Conservation (phyloP, 1,140 invertebrate species). For the Mycetomoellerius zeteki region DNA sequence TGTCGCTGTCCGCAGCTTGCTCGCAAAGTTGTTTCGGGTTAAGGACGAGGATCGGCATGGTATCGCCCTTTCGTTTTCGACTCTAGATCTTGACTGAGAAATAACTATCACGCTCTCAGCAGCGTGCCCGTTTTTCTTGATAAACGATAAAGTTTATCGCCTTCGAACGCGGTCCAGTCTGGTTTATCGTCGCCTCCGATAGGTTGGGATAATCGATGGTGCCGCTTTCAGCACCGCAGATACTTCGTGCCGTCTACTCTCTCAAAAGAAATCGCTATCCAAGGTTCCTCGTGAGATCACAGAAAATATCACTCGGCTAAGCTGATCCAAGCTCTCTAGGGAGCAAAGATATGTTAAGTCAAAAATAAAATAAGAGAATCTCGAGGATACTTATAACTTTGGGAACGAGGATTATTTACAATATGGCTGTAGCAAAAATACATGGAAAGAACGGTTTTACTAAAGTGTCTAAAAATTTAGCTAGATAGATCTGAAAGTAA, state of each 20-base stretch:
- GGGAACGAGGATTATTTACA: conserved; percentile 8
- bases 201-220: conserved; percentile 42
- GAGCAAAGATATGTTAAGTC: not conserved
- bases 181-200: conserved; percentile 59
- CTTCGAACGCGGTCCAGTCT: not conserved
- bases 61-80: not conserved
- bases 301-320: not conserved
- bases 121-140: conserved; percentile 37
- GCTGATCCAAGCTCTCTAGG: not conserved
- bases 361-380: conserved; percentile 10
- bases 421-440: too few species aligned
- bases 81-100: conserved; percentile 23
- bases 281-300: conserved; percentile 31
- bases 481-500: too few species aligned
- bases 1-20: too few species aligned
- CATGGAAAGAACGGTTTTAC: not conserved
- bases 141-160: conserved; percentile 69
- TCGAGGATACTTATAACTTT: too few species aligned
- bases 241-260: conserved; percentile 20
- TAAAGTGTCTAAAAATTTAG: too few species aligned
- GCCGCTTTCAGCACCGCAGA: conserved; percentile 31
- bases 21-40: not conserved
- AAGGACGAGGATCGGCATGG: not conserved
- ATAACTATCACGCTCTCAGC: conserved; percentile 31
- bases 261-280: conserved; percentile 29